Evolutionary conservation across 2,113 vertebrate genomes (phyloP), one percentile per base, ranked within the genome.

Genomic region (Indicator indicator): DNA sequence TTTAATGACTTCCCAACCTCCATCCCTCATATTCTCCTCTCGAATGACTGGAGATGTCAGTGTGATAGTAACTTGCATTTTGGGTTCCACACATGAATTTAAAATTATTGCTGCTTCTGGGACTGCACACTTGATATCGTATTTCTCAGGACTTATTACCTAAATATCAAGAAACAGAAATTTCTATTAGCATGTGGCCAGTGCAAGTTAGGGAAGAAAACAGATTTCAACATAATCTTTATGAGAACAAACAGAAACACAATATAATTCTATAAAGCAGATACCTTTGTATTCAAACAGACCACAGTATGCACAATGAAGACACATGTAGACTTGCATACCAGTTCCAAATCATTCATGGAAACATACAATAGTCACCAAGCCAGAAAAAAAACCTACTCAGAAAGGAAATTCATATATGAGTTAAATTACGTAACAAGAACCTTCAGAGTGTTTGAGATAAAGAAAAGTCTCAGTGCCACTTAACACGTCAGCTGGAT

Each of bases 61-160:
- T 9, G 99, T 99, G 97, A 99, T 99, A 48, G 99, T 99, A 96
- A 99, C 99, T 98, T 99, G 98, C 99, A 99, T 99, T 98, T 99
- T 99, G 83, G 99, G 99, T 92, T 99, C 99, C 81, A 98, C 97
- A 83, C 98, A 97, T 2, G 99, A 99, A 68, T 98, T 99, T 97
- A 99, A 98, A 97, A 99, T 97, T 96, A 99, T 99, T 81, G 99
- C 98, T 13, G 99, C 98, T 97, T 99, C 99, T 94, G 98, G 96
- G 33, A 98, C 44, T n/a, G 98, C 99, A 88, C 98, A 98, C 56
- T 98, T 99, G 78, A 99, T 99, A 95, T 99, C 99, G 2, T 99
- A 99, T 95, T 99, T 99, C 95, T 99, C 99, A 79, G 99, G 98
- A 75, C 99, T 99, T 92, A 99, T 99, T 32, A 99, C 95, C 99